Evolutionary conservation across 2,797 vertebrate genomes (phyloP).

Genomic region (Neostethus bicornis): DNA sequence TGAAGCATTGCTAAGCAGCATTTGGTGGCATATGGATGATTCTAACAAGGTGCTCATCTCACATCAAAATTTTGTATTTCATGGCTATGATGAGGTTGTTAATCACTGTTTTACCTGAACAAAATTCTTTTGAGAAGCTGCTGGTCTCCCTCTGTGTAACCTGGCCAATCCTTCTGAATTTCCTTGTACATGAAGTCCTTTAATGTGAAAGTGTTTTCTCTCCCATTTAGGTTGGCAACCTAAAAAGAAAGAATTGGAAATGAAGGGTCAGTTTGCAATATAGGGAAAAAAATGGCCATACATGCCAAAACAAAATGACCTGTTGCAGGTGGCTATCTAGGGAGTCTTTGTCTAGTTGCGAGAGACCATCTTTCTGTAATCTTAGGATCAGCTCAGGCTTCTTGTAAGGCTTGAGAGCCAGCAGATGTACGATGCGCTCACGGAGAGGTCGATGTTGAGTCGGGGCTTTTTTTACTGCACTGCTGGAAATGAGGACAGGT

Average conservation of each 20-base stretch:
- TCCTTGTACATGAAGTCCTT: constrained; percentile 92
- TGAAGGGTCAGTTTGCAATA: background rate
- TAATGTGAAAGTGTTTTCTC: constrained; percentile 92
- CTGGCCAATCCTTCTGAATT: constrained; percentile 95
- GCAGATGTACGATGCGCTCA: constrained; percentile 92
- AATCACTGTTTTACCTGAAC: constrained; percentile 80
- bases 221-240: constrained; percentile 91
- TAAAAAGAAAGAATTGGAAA: constrained; percentile 51
- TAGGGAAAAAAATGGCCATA: no score
- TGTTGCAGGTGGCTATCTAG: constrained; percentile 94
- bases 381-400: constrained; percentile 94
- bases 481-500: constrained; percentile 91
- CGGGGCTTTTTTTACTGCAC: constrained; percentile 81
- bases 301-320: constrained; percentile 69
- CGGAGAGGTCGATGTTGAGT: constrained; percentile 86
- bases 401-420: constrained; percentile 96
- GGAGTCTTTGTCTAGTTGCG: constrained; percentile 87
- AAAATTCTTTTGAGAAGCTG: constrained; percentile 94
- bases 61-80: background rate
- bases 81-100: background rate
- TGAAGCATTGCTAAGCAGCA: no score
- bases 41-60: no score
- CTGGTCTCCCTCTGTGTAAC: constrained; percentile 96
- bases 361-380: constrained; percentile 93
- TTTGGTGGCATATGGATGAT: no score